phyloP scores from a whole-genome alignment of 2,888 invertebrate species.

The Pterostichus niger region DNA sequence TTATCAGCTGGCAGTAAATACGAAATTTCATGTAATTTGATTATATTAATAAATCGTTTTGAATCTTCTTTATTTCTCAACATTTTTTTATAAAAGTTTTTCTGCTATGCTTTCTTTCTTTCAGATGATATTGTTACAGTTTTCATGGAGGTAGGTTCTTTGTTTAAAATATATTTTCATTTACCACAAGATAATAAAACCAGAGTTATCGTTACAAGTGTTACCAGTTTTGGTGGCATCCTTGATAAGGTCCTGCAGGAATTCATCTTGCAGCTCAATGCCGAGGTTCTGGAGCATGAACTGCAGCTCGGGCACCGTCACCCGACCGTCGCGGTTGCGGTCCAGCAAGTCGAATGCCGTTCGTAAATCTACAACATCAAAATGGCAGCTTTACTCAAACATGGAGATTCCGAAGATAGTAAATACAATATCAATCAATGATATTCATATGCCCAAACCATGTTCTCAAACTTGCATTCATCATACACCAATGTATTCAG shows the following conservation, averaged over 20 bases:
- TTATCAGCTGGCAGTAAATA: neutral
- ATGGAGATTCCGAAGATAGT: no score
- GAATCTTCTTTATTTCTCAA: neutral
- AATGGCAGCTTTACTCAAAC: neutral
- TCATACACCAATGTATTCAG: no score
- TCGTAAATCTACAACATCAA: conserved; percentile 82
- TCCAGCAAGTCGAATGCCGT: conserved; percentile 89
- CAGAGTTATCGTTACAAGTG: no score
- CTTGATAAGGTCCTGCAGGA: conserved; percentile 86
- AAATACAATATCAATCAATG: no score
- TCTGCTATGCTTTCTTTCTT: no score
- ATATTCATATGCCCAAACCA: no score
- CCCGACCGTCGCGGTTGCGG: conserved; percentile 87
- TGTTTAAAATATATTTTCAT: no score
- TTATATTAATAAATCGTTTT: conserved; percentile 6
- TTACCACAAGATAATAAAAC: no score
- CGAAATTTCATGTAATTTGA: neutral
- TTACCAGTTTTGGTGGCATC: conserved; percentile 82
- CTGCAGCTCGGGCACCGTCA: conserved; percentile 87
- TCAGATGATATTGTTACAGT: no score
- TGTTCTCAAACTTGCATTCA: no score
- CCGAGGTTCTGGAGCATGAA: conserved; percentile 89
- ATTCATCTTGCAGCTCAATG: conserved; percentile 86
- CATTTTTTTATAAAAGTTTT: neutral
- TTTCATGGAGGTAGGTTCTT: no score